Base-by-base conservation (phyloP, 2,113 vertebrate genomes). In the cattle (Bos taurus) region DNA sequence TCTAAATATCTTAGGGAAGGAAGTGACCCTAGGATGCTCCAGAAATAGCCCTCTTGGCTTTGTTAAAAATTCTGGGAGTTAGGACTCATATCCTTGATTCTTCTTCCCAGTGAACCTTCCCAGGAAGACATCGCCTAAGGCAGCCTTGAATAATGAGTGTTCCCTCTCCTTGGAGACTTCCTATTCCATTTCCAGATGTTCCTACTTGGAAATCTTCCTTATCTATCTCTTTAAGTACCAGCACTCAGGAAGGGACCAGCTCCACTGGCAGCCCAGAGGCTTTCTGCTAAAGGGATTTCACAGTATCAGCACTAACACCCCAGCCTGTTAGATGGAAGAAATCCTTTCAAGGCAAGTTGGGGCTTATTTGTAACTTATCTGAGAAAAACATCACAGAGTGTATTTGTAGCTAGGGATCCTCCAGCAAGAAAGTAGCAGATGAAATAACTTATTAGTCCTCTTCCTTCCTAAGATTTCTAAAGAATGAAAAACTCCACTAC, bases 281-380 rank as follows among this genome's bases (percentile, higher is more conserved):
- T 96, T 90, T 62, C 88, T 77, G 77, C 77, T 96, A 96, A 97
- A 95, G 82, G 64, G 88, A 97, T 97, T 97, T 97, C 92, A 92
- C 82, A 83, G 81, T 85, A 52, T 94, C 91, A 89, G 88, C 67
- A 91, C 85, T 87, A 95, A 92, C 85, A 94, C 94, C 13, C 88
- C 62, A 74, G 95, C 67, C 91, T 97, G 59, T 95, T 88, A 94
- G 94, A 62, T 60, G 54, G 94, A 81, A 91, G 92, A 78, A 91
- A 87, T 78, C 94, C 94, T 97, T 95, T 98, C 92, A 95, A 97
- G 96, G 93, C 95, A 93, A 97, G 85, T 91, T 64, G 33, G 62
- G 81, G 36, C 26, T 60, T 92, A 94, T 97, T 94, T 93, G 92
- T 96, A 96, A 97, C 30, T 97, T 98, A 97, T 96, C 97, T 97